Conservation (phyloP, 35 echinoderm and acorn worm species). For the Hemicentrotus pulcherrimus region DNA sequence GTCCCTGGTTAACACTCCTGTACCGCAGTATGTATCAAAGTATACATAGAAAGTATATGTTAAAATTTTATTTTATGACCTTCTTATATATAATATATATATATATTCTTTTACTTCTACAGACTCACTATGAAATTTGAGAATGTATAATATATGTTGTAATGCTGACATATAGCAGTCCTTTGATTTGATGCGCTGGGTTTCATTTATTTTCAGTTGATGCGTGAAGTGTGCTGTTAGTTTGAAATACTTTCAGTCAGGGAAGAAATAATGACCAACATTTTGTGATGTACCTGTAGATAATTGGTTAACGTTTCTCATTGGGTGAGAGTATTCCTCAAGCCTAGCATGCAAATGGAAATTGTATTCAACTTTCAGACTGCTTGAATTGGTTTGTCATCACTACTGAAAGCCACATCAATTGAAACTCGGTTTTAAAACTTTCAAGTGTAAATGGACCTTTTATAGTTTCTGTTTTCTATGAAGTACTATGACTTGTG, state of each 20-base stretch:
- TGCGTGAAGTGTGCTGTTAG: background rate
- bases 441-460: background rate
- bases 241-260: background rate
- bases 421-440: background rate
- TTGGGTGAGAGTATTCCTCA: background rate
- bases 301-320: background rate
- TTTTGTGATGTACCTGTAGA: background rate
- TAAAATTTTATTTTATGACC: background rate
- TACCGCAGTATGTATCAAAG: background rate
- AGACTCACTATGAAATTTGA: background rate
- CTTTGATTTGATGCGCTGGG: background rate
- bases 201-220: background rate
- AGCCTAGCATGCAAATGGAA: background rate
- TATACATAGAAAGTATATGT: background rate
- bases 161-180: background rate
- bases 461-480: background rate
- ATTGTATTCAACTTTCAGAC: background rate
- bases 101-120: background rate
- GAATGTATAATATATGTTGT: background rate
- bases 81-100: background rate
- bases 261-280: background rate
- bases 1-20: background rate
- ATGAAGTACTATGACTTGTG: background rate
- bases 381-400: background rate
- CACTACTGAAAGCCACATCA: background rate